Percentiles rank a stretch among this genome's conserved stretches.
Evolutionary conservation across 2,113 vertebrate species (phyloP).

Genomic region (Sphyrna mokarran): DNA sequence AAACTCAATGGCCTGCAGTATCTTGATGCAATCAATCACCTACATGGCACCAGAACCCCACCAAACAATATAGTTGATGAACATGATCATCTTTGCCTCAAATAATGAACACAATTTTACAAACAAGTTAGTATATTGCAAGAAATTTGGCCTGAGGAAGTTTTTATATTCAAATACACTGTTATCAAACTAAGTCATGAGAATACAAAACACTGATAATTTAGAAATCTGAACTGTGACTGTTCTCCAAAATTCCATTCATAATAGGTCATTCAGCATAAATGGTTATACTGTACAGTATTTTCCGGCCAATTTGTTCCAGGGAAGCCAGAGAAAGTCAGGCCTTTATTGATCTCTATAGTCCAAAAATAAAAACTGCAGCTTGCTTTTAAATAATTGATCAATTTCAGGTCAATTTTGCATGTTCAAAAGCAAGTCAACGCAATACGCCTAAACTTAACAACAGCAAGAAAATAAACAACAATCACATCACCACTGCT

Average conservation of each 20-base stretch:
- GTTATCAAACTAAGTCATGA: not conserved
- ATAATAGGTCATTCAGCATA: not conserved
- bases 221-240: not conserved
- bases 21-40: too few species aligned
- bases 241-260: not conserved
- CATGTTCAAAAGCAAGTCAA: not conserved
- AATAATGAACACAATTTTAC: not conserved
- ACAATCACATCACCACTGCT: not conserved
- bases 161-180: not conserved
- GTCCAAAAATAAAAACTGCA: not conserved
- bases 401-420: not conserved
- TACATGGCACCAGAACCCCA: too few species aligned
- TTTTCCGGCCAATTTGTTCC: not conserved
- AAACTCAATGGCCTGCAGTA: too few species aligned
- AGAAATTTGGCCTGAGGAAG: not conserved
- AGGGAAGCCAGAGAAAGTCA: not conserved
- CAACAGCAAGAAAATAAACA: not conserved
- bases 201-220: not conserved
- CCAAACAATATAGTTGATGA: too few species aligned
- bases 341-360: not conserved
- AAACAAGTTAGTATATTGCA: not conserved
- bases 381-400: not conserved
- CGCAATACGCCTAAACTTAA: not conserved
- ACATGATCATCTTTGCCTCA: not conserved
- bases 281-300: not conserved